Percentiles rank a stretch among this genome's conserved stretches.
phyloP scores from a whole-genome alignment of 2,113 vertebrate genomes.

The Carassius carassius region DNA sequence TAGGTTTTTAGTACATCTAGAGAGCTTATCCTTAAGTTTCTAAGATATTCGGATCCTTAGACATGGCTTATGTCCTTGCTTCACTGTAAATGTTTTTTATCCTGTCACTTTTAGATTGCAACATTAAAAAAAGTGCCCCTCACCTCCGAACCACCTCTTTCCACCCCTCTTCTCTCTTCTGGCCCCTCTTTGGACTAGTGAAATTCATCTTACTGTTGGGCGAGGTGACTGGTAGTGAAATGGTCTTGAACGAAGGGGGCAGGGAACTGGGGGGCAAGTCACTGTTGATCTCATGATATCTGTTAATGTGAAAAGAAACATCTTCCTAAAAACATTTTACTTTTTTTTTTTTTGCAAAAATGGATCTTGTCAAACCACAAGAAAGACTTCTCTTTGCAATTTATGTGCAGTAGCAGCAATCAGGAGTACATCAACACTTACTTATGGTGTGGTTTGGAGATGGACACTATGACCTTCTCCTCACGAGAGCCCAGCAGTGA shows the following conservation, averaged over 20 bases:
- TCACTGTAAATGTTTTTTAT: not conserved
- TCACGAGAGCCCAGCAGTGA: slow-evolving; percentile 81
- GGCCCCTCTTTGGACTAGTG: slow-evolving; percentile 94
- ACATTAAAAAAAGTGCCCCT: slow-evolving; percentile 38
- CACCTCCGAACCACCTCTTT: slow-evolving; percentile 97
- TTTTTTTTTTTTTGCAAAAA: too few species aligned
- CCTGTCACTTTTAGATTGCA: not conserved
- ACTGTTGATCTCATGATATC: slow-evolving; percentile 81
- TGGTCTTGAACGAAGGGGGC: slow-evolving; percentile 85
- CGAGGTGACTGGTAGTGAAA: slow-evolving; percentile 87
- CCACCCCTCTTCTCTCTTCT: slow-evolving; percentile 99
- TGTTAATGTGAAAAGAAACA: slow-evolving; percentile 62
- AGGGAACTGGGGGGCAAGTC: slow-evolving; percentile 83
- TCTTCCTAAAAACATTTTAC: not conserved
- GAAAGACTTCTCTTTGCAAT: not conserved
- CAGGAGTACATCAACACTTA: slow-evolving; percentile 54
- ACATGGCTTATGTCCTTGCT: not conserved
- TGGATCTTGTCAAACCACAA: not conserved
- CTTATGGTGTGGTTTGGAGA: slow-evolving; percentile 85
- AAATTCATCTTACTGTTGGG: slow-evolving; percentile 93
- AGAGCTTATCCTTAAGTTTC: not conserved
- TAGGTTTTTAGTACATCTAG: not conserved
- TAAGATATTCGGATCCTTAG: not conserved
- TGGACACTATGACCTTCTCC: slow-evolving; percentile 85
- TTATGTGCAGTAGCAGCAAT: too few species aligned